A percentile compares a stretch with the other conserved stretches of the same genome.
phyloP scores from a whole-genome alignment of 1,140 invertebrate species.

The Drosophila paulistorum region DNA sequence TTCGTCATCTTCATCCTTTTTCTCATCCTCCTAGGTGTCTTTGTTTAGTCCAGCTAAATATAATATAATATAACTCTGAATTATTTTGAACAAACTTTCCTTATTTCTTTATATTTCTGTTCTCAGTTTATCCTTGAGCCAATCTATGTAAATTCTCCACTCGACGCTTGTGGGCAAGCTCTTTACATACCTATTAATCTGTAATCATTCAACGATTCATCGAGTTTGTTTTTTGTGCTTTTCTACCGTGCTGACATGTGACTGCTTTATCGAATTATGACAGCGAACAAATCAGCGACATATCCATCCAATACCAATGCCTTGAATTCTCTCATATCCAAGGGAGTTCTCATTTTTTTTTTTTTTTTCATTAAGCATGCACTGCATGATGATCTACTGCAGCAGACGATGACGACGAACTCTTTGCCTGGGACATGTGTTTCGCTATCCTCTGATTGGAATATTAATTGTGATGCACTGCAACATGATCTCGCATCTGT shows the following conservation, averaged over 20 bases:
- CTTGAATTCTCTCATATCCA: slow-evolving; percentile 8
- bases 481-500: slow-evolving; percentile 12
- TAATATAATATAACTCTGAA: too few relatives aligned
- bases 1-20: too few relatives aligned
- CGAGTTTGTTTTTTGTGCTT: not conserved
- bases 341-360: too few relatives aligned
- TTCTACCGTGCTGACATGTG: slow-evolving; percentile 66
- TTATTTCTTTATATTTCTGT: too few relatives aligned
- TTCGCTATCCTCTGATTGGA: slow-evolving; percentile 59
- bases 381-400: slow-evolving; percentile 44
- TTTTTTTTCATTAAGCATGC: slow-evolving; percentile 63
- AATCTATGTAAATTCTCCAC: too few relatives aligned
- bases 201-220: slow-evolving; percentile 6
- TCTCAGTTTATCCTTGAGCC: too few relatives aligned
- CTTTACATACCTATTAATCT: slow-evolving; percentile 30
- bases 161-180: too few relatives aligned
- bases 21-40: too few relatives aligned
- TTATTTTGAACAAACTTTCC: too few relatives aligned
- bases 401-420: not conserved
- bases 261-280: slow-evolving; percentile 82
- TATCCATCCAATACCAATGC: slow-evolving; percentile 12
- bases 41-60: too few relatives aligned
- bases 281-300: slow-evolving; percentile 82
- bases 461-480: slow-evolving; percentile 72
- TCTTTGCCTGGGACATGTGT: slow-evolving; percentile 62